Conservation (phyloP, 2,113 vertebrate genomes). For the Macquaria australasica region DNA sequence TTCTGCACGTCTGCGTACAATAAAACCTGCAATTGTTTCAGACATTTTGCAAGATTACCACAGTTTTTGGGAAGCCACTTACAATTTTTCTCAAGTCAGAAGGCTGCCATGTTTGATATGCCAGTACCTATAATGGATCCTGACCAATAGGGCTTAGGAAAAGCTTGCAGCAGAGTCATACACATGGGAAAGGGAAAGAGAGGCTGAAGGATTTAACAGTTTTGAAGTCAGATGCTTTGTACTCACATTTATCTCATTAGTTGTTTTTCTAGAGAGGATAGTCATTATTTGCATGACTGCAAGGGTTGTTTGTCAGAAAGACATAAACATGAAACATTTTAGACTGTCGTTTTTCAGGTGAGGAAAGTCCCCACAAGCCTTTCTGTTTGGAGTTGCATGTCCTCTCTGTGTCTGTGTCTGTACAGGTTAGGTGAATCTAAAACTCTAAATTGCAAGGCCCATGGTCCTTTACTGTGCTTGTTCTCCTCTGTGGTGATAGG, state of each 20-base stretch:
- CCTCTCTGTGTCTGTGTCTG: background rate
- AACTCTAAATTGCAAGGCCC: background rate
- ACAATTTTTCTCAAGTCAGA: background rate
- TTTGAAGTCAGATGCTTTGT: conserved; percentile 17
- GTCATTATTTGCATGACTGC: conserved; percentile 11
- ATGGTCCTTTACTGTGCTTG: background rate
- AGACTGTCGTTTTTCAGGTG: background rate
- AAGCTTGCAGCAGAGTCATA: conserved; percentile 31
- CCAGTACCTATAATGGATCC: conserved; percentile 13
- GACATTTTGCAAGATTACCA: conserved; percentile 24
- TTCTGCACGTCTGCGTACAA: background rate
- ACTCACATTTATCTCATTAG: conserved; percentile 26
- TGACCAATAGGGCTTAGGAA: conserved; percentile 20
- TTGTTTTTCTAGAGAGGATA: conserved; percentile 6
- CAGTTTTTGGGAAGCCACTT: conserved; percentile 17
- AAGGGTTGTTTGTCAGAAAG: conserved; percentile 26
- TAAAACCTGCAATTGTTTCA: conserved; percentile 26
- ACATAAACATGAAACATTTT: background rate
- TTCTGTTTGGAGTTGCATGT: background rate
- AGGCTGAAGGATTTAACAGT: conserved; percentile 20
- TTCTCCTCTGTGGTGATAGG: conserved; percentile 5
- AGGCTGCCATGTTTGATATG: conserved; percentile 5
- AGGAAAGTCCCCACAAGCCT: background rate
- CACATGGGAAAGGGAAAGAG: conserved; percentile 1
- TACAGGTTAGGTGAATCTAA: conserved; percentile 10